These are phyloP conservation scores for Coregonus suidteri DNA, from an alignment of 2,797 vertebrate genomes.

Conservation along the genomic window DNA sequence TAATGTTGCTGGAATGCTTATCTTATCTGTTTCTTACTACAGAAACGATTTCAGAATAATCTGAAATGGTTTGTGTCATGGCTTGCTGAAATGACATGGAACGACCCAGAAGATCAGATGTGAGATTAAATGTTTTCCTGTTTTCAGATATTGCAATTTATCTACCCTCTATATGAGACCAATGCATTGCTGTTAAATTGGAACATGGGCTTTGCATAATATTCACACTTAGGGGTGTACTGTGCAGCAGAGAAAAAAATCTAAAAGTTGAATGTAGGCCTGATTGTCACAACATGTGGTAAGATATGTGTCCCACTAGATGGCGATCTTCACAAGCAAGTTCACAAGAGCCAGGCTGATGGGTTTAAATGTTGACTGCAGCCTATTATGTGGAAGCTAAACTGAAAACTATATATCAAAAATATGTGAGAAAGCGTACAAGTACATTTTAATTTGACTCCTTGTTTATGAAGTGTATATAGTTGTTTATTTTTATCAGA, in stretches of 20 bases:
- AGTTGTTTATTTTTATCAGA: not conserved
- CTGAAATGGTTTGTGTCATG: too few relatives aligned
- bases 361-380: not conserved
- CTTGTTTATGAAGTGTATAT: not conserved
- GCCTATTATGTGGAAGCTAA: not conserved
- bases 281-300: constrained; percentile 16
- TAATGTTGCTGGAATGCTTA: too few relatives aligned
- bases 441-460: not conserved
- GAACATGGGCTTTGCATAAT: not conserved
- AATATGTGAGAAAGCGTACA: not conserved
- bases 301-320: constrained; percentile 42
- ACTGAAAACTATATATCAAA: not conserved
- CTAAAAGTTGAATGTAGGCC: not conserved
- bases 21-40: too few relatives aligned
- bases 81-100: too few relatives aligned
- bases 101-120: too few relatives aligned
- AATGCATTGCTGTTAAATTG: not conserved
- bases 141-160: too few relatives aligned
- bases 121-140: too few relatives aligned
- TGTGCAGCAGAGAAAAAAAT: not conserved
- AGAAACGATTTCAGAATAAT: too few relatives aligned
- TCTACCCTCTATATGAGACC: not conserved
- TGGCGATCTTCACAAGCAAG: constrained; percentile 38
- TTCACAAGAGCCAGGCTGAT: not conserved
- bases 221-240: not conserved